phyloP scores from a whole-genome alignment of 2,113 vertebrate genomes.

The Mola mola region DNA sequence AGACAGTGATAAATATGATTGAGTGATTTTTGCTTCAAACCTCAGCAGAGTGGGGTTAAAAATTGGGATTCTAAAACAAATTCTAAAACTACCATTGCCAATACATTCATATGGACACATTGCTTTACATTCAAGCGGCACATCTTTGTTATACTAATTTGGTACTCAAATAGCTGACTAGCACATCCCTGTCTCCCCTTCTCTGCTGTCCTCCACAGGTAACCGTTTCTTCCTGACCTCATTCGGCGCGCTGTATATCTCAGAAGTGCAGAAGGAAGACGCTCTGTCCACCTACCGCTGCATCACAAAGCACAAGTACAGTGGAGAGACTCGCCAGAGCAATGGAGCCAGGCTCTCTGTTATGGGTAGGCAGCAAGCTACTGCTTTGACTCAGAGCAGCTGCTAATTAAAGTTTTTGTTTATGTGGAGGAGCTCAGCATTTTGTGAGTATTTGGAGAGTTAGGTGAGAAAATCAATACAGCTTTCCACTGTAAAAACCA shows the following conservation, averaged over 20 bases:
- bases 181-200: neutral
- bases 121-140: neutral
- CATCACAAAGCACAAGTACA: constrained; percentile 99
- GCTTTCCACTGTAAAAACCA: too few relatives aligned
- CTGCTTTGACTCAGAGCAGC: neutral
- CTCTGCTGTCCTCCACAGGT: constrained; percentile 82
- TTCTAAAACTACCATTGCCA: neutral
- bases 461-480: neutral
- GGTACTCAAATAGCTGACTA: constrained; percentile 16
- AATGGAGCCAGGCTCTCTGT: constrained; percentile 97
- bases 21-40: too few relatives aligned
- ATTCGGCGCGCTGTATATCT: constrained; percentile 97
- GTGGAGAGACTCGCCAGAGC: constrained; percentile 97
- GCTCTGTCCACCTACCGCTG: constrained; percentile 98
- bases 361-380: constrained; percentile 85
- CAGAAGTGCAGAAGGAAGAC: constrained; percentile 98
- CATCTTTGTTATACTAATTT: constrained; percentile 8
- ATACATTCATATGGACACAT: neutral
- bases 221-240: constrained; percentile 96
- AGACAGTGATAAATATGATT: too few relatives aligned
- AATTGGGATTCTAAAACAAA: neutral
- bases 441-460: too few relatives aligned
- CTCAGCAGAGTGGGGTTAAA: neutral
- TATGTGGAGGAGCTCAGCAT: too few relatives aligned
- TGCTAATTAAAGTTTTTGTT: too few relatives aligned